Conservation (phyloP, 2,888 invertebrate species). For the Drosophila seclusa region DNA sequence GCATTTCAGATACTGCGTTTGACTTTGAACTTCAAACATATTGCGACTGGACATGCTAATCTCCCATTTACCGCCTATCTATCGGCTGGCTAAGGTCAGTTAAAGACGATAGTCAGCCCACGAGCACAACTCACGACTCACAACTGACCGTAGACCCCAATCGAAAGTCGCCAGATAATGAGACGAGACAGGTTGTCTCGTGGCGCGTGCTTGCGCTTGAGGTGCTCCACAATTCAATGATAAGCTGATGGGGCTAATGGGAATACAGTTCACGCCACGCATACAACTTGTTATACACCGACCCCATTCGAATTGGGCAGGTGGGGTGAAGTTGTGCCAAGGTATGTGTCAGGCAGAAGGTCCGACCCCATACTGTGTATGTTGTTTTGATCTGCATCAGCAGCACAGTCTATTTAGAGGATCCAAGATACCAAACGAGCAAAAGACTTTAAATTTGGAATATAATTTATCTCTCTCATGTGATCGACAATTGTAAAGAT, state of each 20-base stretch:
- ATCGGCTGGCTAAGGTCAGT: slow-evolving; percentile 31
- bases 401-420: not conserved
- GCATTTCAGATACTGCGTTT: slow-evolving; percentile 3
- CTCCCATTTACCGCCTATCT: slow-evolving; percentile 12
- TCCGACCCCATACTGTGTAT: too few relatives aligned
- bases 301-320: not conserved
- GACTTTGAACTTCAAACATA: slow-evolving; percentile 74
- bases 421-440: not conserved
- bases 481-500: not conserved
- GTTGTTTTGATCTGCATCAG: too few relatives aligned
- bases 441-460: not conserved
- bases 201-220: slow-evolving; percentile 16
- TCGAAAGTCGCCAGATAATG: not conserved
- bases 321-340: not conserved
- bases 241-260: not conserved
- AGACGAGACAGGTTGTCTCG: slow-evolving; percentile 27
- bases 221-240: not conserved
- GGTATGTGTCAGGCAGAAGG: not conserved
- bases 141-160: not conserved
- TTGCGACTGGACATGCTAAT: slow-evolving; percentile 17
- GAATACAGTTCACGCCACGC: not conserved
- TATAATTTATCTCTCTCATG: too few relatives aligned
- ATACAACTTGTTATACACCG: not conserved
- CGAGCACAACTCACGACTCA: slow-evolving; percentile 10
- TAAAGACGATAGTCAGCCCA: slow-evolving; percentile 16